Conservation (phyloP, 1,140 invertebrate genomes). For the Rhopalosiphum padi region DNA sequence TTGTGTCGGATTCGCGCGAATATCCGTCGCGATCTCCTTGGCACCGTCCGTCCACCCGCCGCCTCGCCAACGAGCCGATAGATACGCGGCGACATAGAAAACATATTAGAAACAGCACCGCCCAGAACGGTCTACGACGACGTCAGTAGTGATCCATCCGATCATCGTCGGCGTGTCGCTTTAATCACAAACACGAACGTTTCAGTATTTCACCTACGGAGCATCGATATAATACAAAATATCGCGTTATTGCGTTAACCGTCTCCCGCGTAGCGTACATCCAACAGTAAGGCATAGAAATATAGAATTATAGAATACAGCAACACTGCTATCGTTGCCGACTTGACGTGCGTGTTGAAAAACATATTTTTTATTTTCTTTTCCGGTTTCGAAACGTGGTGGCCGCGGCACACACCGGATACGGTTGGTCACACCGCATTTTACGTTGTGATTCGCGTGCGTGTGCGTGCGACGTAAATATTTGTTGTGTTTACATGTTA, state of each 20-base stretch:
- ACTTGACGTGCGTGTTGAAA: neutral
- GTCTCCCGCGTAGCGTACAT: neutral
- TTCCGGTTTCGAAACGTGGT: conserved; percentile 41
- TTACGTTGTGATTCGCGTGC: conserved; percentile 44
- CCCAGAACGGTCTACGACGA: neutral
- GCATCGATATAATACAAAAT: neutral
- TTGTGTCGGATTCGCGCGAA: neutral
- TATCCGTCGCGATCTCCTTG: conserved; percentile 12
- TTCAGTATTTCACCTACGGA: neutral
- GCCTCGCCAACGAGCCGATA: neutral
- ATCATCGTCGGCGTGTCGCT: neutral
- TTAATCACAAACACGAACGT: neutral
- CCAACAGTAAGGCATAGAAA: neutral
- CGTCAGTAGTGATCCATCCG: neutral
- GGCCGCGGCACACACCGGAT: neutral
- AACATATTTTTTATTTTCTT: neutral
- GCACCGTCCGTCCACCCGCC: neutral
- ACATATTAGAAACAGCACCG: neutral
- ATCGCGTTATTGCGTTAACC: neutral
- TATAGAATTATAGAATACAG: neutral
- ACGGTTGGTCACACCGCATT: conserved; percentile 54
- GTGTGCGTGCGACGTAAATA: conserved; percentile 49
- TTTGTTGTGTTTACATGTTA: conserved; percentile 58
- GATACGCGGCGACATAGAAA: neutral
- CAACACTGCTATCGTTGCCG: neutral